These are phyloP conservation scores for Lindbergichthys nudifrons DNA, from an alignment of 2,797 vertebrate species.

Conservation along the genomic window DNA sequence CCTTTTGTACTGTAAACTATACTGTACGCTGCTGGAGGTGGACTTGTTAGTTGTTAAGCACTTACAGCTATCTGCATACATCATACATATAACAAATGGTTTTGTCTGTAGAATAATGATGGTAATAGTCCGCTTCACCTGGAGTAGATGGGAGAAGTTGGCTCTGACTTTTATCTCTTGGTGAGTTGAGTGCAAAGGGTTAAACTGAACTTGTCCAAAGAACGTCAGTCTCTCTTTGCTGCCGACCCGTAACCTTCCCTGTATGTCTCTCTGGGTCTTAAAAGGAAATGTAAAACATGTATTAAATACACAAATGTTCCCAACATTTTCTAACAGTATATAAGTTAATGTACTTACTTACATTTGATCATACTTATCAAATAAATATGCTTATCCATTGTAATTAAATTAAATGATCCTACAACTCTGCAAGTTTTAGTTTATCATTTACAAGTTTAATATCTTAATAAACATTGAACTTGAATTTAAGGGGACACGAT, in stretches of 20 bases:
- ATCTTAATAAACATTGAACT: not conserved
- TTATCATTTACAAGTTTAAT: not conserved
- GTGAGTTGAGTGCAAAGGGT: conserved; percentile 63
- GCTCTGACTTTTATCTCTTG: conserved; percentile 75
- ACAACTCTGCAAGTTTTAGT: too few relatives aligned
- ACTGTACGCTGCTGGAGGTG: conserved; percentile 11
- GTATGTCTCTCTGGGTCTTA: conserved; percentile 81
- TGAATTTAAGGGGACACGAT: too few relatives aligned
- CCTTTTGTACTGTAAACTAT: conserved; percentile 47
- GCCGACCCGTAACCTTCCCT: conserved; percentile 78
- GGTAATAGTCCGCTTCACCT: conserved; percentile 76
- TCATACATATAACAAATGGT: not conserved
- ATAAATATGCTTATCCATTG: too few relatives aligned
- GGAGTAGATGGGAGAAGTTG: conserved; percentile 83
- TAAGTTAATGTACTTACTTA: not conserved
- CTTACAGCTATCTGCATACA: conserved; percentile 2
- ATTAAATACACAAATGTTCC: not conserved
- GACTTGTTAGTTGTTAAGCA: conserved; percentile 4
- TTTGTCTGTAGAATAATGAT: not conserved
- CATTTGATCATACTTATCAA: not conserved
- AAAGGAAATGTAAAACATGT: conserved; percentile 9
- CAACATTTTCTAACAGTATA: not conserved
- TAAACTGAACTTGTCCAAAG: conserved; percentile 76
- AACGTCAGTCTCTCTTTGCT: conserved; percentile 81
- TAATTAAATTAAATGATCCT: too few relatives aligned